Evolutionary conservation across 2,797 vertebrate species (phyloP), one percentile per base, ranked within the genome.

Genomic region (Squalus acanthias): DNA sequence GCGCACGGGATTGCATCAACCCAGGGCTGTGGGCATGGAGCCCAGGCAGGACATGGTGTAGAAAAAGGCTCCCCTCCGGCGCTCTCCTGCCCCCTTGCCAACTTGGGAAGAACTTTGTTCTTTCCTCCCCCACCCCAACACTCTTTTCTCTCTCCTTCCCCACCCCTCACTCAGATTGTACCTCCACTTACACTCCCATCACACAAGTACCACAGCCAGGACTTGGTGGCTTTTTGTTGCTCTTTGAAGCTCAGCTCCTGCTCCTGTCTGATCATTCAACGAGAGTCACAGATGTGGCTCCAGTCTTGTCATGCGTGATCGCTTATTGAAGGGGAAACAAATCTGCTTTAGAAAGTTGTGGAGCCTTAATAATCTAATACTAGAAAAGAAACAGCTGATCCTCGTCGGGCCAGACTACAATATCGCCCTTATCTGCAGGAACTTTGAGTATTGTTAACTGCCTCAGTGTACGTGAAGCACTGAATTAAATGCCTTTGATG

Each of bases 1-100:
- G 98, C 97, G 97, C 98, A 97, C 96, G 96, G 98, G 98, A 98
- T 99, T 98, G 98, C 98, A 98, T 99, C 98, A 98, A 97, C 95
- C 97, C 97, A 97, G 60, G 5, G 53, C 26, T 57, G 39, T 39
- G 29, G 12, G 53, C 87, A 57, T 91, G 29, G 12, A 91, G 57
- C 29, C 29, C 60, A 17, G 60, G 39, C 60, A 17, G 60, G 39
- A 7, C 39, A 46, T 24, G 20, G 9, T 15, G 7, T 1, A 8
- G 72, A 76, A 76, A 74, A n/a, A 76, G 2, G 12, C 65, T 67
- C 65, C 65, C 65, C 65, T 67, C 63, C 53, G 2, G 53, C 53
- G 53, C 53, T 57, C 53, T 57, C 2, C 12, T 63, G 63, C 63
- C 2, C 63, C 7, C 63, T 63, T 63, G 63, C 63, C 63, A 33